These are phyloP conservation scores for Acleris emargana DNA, from an alignment of 2,888 invertebrate species.

Conservation along the genomic window DNA sequence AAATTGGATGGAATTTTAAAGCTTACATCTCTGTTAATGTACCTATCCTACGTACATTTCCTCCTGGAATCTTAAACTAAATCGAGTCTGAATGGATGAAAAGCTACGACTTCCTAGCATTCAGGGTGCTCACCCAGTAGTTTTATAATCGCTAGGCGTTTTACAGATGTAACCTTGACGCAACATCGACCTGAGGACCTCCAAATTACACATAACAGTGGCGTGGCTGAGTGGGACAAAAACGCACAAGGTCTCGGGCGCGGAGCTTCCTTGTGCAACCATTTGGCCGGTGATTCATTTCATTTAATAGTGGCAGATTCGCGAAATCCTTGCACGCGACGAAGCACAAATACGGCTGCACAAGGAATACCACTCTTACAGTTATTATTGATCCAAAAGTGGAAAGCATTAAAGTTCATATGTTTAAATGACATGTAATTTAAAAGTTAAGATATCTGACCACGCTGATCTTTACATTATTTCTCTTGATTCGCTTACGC, in stretches of 20 bases:
- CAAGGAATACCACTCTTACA: slow-evolving; percentile 26
- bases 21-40: not conserved
- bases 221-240: slow-evolving; percentile 70
- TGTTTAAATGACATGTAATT: not conserved
- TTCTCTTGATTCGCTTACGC: slow-evolving; percentile 1
- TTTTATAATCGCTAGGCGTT: slow-evolving; percentile 34
- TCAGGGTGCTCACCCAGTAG: slow-evolving; percentile 37
- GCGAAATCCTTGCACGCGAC: slow-evolving; percentile 27
- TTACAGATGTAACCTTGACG: slow-evolving; percentile 61
- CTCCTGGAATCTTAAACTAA: slow-evolving; percentile 6
- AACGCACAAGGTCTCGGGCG: slow-evolving; percentile 61
- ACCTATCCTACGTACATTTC: not conserved
- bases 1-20: slow-evolving; percentile 30
- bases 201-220: slow-evolving; percentile 83
- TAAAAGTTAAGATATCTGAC: not conserved
- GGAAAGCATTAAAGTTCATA: slow-evolving; percentile 8
- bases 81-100: slow-evolving; percentile 22
- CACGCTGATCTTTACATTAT: slow-evolving; percentile 22
- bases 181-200: slow-evolving; percentile 77
- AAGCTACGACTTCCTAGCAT: slow-evolving; percentile 29
- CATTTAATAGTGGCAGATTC: slow-evolving; percentile 34
- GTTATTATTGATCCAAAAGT: slow-evolving; percentile 11
- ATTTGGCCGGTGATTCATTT: slow-evolving; percentile 44
- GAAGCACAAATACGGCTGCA: slow-evolving; percentile 16
- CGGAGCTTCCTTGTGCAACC: slow-evolving; percentile 63